Conservation (phyloP, 2,113 vertebrate species). For the Prinia subflava region DNA sequence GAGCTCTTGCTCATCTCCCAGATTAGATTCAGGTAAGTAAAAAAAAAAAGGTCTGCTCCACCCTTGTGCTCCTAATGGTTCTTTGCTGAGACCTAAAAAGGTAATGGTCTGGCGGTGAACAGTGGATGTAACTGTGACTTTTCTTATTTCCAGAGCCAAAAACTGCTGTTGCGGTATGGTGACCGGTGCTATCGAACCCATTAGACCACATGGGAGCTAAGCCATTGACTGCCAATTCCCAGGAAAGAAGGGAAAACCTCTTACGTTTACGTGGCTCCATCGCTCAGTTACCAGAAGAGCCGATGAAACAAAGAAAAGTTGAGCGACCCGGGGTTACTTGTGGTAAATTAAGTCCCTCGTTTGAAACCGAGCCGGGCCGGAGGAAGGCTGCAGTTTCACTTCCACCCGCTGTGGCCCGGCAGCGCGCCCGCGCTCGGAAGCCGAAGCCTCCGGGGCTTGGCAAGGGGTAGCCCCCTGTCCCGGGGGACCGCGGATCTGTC, state of each 20-base stretch:
- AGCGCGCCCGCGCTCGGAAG: not conserved
- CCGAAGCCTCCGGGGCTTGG: not conserved
- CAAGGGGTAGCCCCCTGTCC: too few relatives aligned
- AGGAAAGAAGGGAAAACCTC: not conserved
- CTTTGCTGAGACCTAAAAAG: not conserved
- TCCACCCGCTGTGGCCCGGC: not conserved
- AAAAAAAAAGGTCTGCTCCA: not conserved
- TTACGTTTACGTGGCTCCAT: rapidly evolving
- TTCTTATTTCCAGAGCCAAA: not conserved
- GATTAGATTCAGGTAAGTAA: not conserved
- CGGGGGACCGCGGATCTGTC: not conserved
- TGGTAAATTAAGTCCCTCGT: not conserved
- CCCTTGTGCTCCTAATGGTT: not conserved
- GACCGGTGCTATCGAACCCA: rapidly evolving
- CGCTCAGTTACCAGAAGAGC: not conserved
- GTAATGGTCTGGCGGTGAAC: rapidly evolving
- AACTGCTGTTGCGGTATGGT: not conserved
- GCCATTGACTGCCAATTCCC: not conserved
- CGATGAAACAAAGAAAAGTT: not conserved
- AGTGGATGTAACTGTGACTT: not conserved
- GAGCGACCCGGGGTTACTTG: rapidly evolving
- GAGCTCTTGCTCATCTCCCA: rapidly evolving
- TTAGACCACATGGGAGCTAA: not conserved
- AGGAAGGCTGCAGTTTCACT: not conserved
- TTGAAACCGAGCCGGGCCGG: too few relatives aligned